Base-by-base conservation (phyloP, 1,140 invertebrate species). In the Nasonia longicornis region DNA sequence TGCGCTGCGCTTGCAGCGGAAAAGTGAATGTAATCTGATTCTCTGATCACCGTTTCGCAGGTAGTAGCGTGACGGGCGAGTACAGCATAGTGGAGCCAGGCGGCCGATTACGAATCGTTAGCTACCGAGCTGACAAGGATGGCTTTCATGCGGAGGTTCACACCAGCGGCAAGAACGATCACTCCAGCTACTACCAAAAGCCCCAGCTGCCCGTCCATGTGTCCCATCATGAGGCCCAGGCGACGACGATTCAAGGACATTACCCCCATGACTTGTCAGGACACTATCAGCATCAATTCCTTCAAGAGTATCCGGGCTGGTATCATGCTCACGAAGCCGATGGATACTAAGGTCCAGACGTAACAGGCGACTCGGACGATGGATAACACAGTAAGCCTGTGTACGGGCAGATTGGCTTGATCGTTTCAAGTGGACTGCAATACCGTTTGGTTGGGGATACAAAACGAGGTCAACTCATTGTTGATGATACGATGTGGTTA, bases 11-110 rank as follows among this genome's bases (percentile, higher is more conserved):
- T 48, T 16, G 45, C 45, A 58, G 52, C 52, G 52, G 16, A 58
- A 58, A 58, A 58, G 16, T 58, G 52, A 58, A 20, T n/a, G 52
- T 20, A 58, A 58, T 58, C 52, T 58, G 0, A 58, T n/a, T 58
- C 4, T 0, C 16, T 16, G 20, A 58, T 58, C 52, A n/a, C 8
- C 67, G 22, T 70, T 48, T 20, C 31, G 35, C 78, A 91, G 90
- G 89, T 26, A 72, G 82, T 64, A 87, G 79, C 45, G 90, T 91
- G 42, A 70, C 92, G 88, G 95, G 95, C 84, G 93, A 95, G 87
- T 96, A 96, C 90, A 94, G 93, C 22, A 89, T 96, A 81, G 93
- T 94, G 80, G 95, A 96, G 87, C 94, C 95, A 78, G 95, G 95
- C 90, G 95, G 95, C 81, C 93, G 93, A 70, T 92, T 95, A 80